phyloP scores from a whole-genome alignment of 2,888 invertebrate genomes.

The Drosophila emarginata region DNA sequence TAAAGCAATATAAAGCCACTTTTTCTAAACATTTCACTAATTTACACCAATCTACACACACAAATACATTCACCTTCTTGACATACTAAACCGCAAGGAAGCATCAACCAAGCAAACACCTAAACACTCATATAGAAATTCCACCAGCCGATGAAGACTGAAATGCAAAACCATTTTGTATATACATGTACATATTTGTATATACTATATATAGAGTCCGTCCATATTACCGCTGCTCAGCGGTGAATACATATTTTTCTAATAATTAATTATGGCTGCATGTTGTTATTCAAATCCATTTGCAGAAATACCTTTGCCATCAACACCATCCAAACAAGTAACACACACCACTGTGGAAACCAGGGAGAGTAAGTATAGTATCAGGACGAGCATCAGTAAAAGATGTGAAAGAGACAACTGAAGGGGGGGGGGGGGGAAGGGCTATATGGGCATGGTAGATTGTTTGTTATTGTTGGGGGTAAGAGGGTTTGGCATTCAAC shows the following conservation, averaged over 20 bases:
- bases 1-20: background rate
- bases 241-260: slow-evolving; percentile 20
- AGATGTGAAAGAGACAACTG: background rate
- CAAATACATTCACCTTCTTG: slow-evolving; percentile 20
- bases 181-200: background rate
- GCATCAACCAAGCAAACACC: slow-evolving; percentile 20
- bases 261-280: slow-evolving; percentile 70
- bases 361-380: slow-evolving; percentile 82
- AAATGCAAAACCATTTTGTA: slow-evolving; percentile 39
- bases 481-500: slow-evolving; percentile 58
- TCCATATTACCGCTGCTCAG: background rate
- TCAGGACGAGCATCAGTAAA: slow-evolving; percentile 33
- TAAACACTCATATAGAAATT: slow-evolving; percentile 15
- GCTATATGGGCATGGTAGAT: too few relatives aligned
- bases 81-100: slow-evolving; percentile 31
- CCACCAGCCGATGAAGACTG: slow-evolving; percentile 15
- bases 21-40: background rate
- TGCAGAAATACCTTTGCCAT: slow-evolving; percentile 94
- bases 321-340: slow-evolving; percentile 90
- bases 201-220: background rate
- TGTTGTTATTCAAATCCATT: slow-evolving; percentile 58
- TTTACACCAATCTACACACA: background rate
- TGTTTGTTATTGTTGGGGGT: background rate
- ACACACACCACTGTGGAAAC: slow-evolving; percentile 82
- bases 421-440: background rate